Base-by-base conservation (phyloP, 2,113 vertebrate species). In the Mola mola region DNA sequence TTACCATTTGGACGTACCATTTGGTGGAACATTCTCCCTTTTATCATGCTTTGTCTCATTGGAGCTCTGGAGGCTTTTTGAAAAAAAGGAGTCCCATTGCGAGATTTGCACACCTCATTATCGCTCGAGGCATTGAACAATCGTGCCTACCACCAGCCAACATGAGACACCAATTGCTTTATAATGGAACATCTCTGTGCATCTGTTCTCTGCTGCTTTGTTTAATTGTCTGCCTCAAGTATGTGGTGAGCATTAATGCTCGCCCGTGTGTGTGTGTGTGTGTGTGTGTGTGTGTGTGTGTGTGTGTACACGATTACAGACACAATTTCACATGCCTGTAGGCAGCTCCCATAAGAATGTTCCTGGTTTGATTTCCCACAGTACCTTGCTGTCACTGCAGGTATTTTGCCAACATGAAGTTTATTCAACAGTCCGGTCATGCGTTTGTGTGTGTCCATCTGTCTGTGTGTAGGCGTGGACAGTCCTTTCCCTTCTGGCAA, bases 171-270 rank as follows among this genome's bases (percentile, higher is more conserved):
- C 61, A 82, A 87, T 82, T 64, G 72, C 69, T 61, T 83, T 74
- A 75, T 78, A 79, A 82, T 65, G 31, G 41, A 24, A 58, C 72
- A 72, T 26, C 52, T 29, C 25, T 48, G 31, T 57, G 64, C 53
- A 43, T 42, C 57, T 62, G 51, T 74, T 80, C 29, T 55, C 71
- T 24, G 70, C 69, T 60, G 70, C 57, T 68, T 31, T 26, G 44
- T 83, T 70, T 74, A 82, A 86, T 78, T 74, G 60, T 78, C 49
- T 67, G 44, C 51, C 20, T 74, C 34, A 5, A 44, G 67, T 52
- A 73, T 71, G 61, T 58, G 17, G 43, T 38, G 47, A 67, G 66
- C 41, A 17, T 10, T 34, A 49, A 59, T 50, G 8, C 48, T n/a
- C 16, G 34, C 25, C 41, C 38, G n/a, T n/a, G n/a, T n/a, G n/a